These are phyloP conservation scores for Cyrtodaria siliqua DNA, from an alignment of 2,888 invertebrate genomes.

Conservation along the genomic window DNA sequence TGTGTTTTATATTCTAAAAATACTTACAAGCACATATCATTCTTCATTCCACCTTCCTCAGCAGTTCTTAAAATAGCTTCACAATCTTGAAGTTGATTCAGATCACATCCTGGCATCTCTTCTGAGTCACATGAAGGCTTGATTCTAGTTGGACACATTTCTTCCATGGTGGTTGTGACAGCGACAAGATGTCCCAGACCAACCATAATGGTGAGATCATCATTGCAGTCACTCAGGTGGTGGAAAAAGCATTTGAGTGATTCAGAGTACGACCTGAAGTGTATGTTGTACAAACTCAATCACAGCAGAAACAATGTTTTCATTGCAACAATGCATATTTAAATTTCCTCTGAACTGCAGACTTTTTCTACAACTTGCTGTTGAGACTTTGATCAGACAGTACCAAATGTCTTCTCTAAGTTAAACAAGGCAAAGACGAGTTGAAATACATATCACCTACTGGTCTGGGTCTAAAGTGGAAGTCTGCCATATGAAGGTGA, in stretches of 20 bases:
- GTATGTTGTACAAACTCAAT: too few species aligned
- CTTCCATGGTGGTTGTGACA: background rate
- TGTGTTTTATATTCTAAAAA: too few species aligned
- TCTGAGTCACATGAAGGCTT: background rate
- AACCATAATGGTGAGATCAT: background rate
- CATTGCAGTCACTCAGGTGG: constrained; percentile 22
- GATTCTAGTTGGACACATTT: background rate
- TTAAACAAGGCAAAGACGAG: too few species aligned
- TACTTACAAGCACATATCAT: constrained; percentile 42
- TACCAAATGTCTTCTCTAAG: too few species aligned
- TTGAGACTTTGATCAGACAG: too few species aligned
- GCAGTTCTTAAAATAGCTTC: constrained; percentile 6
- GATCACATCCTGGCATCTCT: constrained; percentile 26
- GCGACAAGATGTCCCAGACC: background rate
- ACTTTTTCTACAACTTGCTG: too few species aligned
- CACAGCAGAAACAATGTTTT: too few species aligned
- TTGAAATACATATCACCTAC: too few species aligned
- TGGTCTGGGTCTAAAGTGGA: too few species aligned
- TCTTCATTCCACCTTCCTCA: constrained; percentile 7
- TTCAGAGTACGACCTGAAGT: constrained; percentile 19
- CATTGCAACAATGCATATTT: too few species aligned
- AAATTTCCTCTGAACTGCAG: too few species aligned
- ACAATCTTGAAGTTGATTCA: constrained; percentile 30
- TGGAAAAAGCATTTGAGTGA: constrained; percentile 23
- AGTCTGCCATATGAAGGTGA: too few species aligned